phyloP scores from a whole-genome alignment of 1,140 invertebrate species.

The Anastrepha obliqua region DNA sequence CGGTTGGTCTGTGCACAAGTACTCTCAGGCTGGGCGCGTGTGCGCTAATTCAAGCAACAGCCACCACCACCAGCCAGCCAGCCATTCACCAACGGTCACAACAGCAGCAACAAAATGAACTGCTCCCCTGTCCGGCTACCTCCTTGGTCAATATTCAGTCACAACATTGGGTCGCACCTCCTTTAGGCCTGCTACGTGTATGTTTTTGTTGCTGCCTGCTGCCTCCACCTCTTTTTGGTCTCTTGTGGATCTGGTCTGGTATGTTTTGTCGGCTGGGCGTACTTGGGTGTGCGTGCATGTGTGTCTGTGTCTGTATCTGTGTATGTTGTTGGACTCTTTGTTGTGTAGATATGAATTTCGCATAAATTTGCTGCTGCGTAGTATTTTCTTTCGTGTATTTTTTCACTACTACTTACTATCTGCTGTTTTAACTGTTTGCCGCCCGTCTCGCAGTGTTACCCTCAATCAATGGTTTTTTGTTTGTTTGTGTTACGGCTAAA shows the following conservation, averaged over 20 bases:
- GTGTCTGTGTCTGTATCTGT: not conserved
- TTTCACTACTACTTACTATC: constrained; percentile 40
- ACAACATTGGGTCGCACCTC: not conserved
- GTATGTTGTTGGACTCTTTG: not conserved
- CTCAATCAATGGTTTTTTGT: not conserved
- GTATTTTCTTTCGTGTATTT: constrained; percentile 28
- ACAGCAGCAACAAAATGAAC: no score
- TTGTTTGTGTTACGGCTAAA: not conserved
- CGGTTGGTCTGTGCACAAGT: no score
- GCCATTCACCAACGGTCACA: no score
- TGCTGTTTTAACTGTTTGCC: not conserved
- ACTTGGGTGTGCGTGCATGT: not conserved
- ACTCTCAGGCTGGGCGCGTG: no score
- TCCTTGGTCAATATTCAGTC: not conserved
- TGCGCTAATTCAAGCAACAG: no score
- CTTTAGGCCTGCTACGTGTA: not conserved
- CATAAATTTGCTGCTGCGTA: constrained; percentile 47
- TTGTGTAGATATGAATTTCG: not conserved
- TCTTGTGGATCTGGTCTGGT: not conserved
- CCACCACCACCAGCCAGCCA: no score
- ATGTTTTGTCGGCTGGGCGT: constrained; percentile 1
- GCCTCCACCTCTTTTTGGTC: not conserved
- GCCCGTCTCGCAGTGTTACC: not conserved
- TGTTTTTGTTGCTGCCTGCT: not conserved
- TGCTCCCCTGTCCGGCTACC: no score